Percentiles rank a stretch among this genome's conserved stretches.
Conservation (phyloP, 2,888 invertebrate genomes). For the Arge pagana region DNA sequence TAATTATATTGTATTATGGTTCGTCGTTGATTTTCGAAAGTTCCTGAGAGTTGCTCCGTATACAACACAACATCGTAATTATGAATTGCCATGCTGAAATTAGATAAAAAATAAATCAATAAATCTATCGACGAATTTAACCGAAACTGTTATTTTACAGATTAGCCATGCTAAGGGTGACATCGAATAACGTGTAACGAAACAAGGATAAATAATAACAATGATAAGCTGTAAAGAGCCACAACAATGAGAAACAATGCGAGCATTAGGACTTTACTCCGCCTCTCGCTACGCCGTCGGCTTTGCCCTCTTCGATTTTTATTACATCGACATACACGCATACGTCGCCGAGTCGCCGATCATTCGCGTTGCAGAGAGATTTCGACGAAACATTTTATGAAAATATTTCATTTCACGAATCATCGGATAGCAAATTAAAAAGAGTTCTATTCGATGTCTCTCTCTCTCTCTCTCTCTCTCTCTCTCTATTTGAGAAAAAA, state of each 20-base stretch:
- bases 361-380: too few relatives aligned
- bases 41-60: too few relatives aligned
- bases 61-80: conserved; percentile 26
- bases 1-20: too few relatives aligned
- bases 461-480: too few relatives aligned
- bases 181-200: conserved; percentile 50
- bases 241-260: conserved; percentile 60
- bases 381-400: too few relatives aligned
- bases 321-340: too few relatives aligned
- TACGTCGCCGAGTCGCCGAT: too few relatives aligned
- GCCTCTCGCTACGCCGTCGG: conserved; percentile 47
- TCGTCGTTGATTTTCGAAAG: too few relatives aligned
- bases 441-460: too few relatives aligned
- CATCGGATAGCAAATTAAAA: too few relatives aligned
- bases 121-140: conserved; percentile 38
- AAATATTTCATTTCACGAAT: too few relatives aligned
- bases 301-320: conserved; percentile 21
- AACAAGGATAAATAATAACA: conserved; percentile 47
- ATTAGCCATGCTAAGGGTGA: conserved; percentile 58
- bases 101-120: conserved; percentile 36
- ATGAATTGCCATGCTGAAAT: conserved; percentile 53
- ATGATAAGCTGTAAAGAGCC: conserved; percentile 59
- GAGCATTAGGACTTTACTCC: conserved; percentile 52
- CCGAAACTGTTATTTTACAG: conserved; percentile 42
- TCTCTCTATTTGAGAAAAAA: too few relatives aligned